phyloP scores from a whole-genome alignment of 2,113 vertebrate species.

The Canis aureus region DNA sequence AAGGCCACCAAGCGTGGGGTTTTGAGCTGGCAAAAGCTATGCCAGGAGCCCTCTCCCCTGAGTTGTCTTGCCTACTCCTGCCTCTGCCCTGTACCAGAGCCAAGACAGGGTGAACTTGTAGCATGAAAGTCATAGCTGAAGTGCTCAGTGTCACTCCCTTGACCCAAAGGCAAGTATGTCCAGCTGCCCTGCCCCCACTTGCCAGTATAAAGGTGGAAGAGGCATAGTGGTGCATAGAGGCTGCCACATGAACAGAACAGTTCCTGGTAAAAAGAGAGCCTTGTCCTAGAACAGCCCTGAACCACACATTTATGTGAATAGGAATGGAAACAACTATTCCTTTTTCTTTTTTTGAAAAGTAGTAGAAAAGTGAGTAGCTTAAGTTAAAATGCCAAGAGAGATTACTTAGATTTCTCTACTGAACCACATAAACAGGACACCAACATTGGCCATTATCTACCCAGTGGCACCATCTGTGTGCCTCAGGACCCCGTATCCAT shows the following conservation, averaged over 20 bases:
- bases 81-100: not conserved
- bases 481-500: not conserved
- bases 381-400: not conserved
- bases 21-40: not conserved
- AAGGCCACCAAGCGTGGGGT: not conserved
- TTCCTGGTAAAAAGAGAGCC: not conserved
- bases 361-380: not conserved
- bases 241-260: no score
- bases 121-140: not conserved
- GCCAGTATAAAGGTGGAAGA: not conserved
- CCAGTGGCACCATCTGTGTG: not conserved
- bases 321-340: not conserved
- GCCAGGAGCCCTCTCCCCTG: no score
- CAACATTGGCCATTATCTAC: not conserved
- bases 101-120: not conserved
- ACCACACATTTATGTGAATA: not conserved
- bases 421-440: not conserved
- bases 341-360: conserved; percentile 38
- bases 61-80: not conserved
- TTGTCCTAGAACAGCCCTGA: not conserved
- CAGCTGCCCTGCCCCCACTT: not conserved
- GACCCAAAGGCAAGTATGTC: no score
- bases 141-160: accelerated
- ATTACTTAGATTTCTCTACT: not conserved
- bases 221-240: not conserved